A percentile compares a stretch with the other conserved stretches of the same genome.
Conservation (phyloP, 2,888 invertebrate genomes). For the Limnephilus lunatus region DNA sequence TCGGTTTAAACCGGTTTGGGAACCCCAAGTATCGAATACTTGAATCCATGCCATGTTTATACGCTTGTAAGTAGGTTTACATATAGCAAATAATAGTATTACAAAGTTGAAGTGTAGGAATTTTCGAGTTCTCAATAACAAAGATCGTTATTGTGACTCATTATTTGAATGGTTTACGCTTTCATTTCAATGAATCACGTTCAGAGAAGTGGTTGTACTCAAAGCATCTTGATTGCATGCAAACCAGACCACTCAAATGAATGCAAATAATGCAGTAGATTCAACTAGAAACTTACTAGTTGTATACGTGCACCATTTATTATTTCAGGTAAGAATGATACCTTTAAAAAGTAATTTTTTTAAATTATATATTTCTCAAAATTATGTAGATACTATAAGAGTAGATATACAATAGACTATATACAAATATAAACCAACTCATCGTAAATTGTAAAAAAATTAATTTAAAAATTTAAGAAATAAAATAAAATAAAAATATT, state of each 20-base stretch:
- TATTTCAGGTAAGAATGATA: background rate
- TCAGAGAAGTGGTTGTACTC: background rate
- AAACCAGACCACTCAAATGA: background rate
- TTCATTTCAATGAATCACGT: constrained; percentile 16
- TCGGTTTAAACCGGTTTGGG: background rate
- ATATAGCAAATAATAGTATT: background rate
- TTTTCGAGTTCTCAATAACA: constrained; percentile 20
- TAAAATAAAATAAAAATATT: too few species aligned
- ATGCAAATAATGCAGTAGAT: background rate
- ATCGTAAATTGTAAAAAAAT: too few species aligned
- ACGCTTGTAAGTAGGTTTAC: background rate
- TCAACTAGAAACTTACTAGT: background rate
- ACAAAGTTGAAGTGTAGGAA: constrained; percentile 3
- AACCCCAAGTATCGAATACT: background rate
- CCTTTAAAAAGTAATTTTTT: background rate
- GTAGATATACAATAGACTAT: too few species aligned
- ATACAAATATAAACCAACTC: too few species aligned
- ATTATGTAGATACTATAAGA: too few species aligned
- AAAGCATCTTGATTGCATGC: background rate
- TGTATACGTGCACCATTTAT: background rate
- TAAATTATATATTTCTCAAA: too few species aligned
- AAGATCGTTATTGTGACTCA: constrained; percentile 36
- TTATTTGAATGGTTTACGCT: constrained; percentile 21
- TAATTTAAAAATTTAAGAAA: too few species aligned
- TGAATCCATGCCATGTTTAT: background rate